phyloP scores from a whole-genome alignment of 2,797 vertebrate species.

The Tokudaia muenninki region DNA sequence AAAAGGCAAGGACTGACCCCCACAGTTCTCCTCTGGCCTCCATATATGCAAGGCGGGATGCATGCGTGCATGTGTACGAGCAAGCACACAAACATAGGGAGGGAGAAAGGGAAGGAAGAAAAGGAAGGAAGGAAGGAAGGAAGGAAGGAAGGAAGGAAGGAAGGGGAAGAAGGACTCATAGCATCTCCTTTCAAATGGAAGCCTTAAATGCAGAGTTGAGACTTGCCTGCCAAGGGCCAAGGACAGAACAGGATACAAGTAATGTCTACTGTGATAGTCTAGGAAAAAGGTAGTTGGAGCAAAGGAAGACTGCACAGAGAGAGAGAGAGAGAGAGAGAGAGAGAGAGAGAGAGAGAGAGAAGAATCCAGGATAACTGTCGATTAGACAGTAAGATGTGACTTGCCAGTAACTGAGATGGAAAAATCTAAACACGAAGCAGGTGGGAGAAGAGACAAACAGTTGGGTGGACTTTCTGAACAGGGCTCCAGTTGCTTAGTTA shows the following conservation, averaged over 20 bases:
- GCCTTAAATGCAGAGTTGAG: not conserved
- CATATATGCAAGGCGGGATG: not conserved
- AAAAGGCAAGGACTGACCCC: no score
- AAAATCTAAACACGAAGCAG: not conserved
- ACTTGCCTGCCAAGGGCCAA: not conserved
- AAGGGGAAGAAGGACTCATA: no score
- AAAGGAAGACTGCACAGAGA: not conserved
- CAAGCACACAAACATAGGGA: not conserved
- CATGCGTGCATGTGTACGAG: rapidly evolving
- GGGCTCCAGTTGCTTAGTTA: not conserved
- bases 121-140: no score
- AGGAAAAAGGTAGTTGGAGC: not conserved
- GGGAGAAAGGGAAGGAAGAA: no score
- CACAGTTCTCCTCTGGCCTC: not conserved
- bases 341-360: not conserved
- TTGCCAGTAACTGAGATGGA: not conserved
- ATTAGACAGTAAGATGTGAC: not conserved
- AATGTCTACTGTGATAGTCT: not conserved
- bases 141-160: not conserved
- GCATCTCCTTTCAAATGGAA: not conserved
- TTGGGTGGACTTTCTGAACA: not conserved
- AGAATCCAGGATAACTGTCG: not conserved
- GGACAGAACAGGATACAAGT: not conserved
- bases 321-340: constrained; percentile 21
- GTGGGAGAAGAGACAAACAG: not conserved